Evolutionary conservation across 2,797 vertebrate genomes (phyloP).

Genomic region (Tauraco hartlaubi): DNA sequence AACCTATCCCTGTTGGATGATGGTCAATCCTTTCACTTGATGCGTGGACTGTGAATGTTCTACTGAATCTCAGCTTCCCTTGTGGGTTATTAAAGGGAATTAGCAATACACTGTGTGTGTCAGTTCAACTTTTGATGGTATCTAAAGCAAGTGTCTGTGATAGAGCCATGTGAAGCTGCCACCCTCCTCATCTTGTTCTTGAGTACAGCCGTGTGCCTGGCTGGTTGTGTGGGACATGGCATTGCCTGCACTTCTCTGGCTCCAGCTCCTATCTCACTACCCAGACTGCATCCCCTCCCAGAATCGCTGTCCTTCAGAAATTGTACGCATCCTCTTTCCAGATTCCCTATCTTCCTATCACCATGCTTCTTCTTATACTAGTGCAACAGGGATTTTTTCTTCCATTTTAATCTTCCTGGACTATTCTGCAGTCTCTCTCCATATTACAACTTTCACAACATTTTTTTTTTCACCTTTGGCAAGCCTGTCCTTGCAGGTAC

Average conservation of each 20-base stretch:
- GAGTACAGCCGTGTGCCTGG: accelerated
- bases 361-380: not conserved
- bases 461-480: not conserved
- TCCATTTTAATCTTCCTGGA: not conserved
- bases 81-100: not conserved
- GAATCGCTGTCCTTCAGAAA: not conserved
- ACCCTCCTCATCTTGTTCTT: not conserved
- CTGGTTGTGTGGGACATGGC: not conserved
- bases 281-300: not conserved
- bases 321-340: not conserved
- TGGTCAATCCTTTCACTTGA: not conserved
- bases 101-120: not conserved
- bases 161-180: not conserved
- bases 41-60: not conserved
- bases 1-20: not conserved
- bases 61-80: not conserved
- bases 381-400: not conserved
- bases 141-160: not conserved
- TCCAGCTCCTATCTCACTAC: not conserved
- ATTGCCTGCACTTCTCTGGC: not conserved
- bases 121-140: not conserved
- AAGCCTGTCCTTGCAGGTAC: not conserved
- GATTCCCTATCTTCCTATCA: not conserved
- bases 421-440: not conserved
- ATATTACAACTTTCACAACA: not conserved